phyloP scores from a whole-genome alignment of 2,797 vertebrate genomes.

The Harpagifer antarcticus region DNA sequence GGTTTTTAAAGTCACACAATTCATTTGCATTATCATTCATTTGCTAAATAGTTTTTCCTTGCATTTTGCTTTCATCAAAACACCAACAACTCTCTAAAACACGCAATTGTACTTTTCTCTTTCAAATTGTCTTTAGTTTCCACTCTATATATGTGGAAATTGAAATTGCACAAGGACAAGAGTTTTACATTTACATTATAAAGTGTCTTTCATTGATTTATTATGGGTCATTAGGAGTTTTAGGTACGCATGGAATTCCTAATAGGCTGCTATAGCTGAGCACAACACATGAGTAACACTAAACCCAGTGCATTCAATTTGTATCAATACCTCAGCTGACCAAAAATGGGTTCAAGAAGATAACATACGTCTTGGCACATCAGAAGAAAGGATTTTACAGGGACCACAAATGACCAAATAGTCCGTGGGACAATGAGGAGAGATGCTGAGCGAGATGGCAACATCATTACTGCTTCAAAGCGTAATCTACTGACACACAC shows the following conservation, averaged over 20 bases:
- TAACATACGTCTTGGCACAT: neutral
- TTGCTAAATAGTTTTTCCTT: no score
- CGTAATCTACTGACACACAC: slow-evolving; percentile 1
- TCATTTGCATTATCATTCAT: no score
- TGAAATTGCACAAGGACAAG: no score
- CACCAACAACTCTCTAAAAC: no score
- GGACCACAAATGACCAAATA: slow-evolving; percentile 24
- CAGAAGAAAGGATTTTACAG: slow-evolving; percentile 29
- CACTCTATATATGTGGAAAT: no score
- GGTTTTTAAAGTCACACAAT: no score
- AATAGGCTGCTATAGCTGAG: neutral
- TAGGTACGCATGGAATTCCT: neutral
- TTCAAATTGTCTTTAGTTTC: no score
- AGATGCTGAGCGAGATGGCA: slow-evolving; percentile 36
- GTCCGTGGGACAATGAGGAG: slow-evolving; percentile 46
- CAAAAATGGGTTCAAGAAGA: slow-evolving; percentile 1
- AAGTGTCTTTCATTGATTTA: neutral
- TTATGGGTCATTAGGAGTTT: neutral
- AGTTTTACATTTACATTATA: no score
- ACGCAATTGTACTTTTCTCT: no score
- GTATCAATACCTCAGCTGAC: neutral
- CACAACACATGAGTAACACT: neutral
- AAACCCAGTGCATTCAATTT: neutral
- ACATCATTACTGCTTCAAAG: slow-evolving; percentile 26
- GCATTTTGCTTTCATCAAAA: no score